These are phyloP conservation scores for Piprites chloris DNA, from an alignment of 2,113 vertebrate species.

Conservation along the genomic window DNA sequence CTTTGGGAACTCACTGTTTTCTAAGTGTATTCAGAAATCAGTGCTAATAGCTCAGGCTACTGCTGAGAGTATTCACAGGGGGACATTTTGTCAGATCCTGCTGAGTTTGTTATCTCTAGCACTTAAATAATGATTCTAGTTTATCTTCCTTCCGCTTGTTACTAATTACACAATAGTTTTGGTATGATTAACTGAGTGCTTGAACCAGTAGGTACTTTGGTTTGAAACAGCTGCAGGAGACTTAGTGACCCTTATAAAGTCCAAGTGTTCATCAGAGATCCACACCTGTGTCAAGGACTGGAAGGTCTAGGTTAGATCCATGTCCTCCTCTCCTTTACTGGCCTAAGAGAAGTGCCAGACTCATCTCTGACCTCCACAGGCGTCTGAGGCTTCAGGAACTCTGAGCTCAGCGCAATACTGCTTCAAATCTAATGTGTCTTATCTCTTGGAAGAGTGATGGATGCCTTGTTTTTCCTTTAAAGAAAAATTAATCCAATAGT, in stretches of 20 bases:
- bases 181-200: not conserved
- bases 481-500: not conserved
- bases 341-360: not conserved
- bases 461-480: not conserved
- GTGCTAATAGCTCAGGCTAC: not conserved
- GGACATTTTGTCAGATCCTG: not conserved
- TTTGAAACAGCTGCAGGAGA: not conserved
- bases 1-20: not conserved
- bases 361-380: not conserved
- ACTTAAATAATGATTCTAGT: not conserved
- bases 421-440: not conserved
- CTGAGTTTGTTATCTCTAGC: not conserved
- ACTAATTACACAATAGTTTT: not conserved
- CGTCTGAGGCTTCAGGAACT: not conserved
- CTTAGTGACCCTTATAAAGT: not conserved
- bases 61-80: not conserved
- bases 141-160: not conserved
- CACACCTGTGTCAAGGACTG: accelerated
- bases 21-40: not conserved
- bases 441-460: not conserved
- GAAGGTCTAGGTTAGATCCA: not conserved
- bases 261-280: not conserved
- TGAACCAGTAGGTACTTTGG: not conserved
- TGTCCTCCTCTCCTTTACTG: not conserved
- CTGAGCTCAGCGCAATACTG: not conserved